Base-by-base conservation (phyloP, 2,888 invertebrate genomes). In the Microdon myrmicae region DNA sequence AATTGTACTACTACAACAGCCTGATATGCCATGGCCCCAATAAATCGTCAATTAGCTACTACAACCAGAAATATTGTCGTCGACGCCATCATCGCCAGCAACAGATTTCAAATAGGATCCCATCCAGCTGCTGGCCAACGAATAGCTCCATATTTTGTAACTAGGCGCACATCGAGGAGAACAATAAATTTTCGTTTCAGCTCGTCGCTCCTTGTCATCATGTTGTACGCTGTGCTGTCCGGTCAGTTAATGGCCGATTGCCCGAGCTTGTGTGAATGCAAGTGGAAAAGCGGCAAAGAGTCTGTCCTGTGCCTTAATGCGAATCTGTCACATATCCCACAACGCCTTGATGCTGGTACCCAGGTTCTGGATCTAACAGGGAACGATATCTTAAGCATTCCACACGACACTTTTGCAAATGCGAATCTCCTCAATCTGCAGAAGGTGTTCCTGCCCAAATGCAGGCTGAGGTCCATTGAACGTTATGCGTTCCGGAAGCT, bases 241-340 rank as follows among this genome's bases (percentile, higher is more conserved):
- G 70, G 71, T 60, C 69, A 69, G 34, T 66, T 72, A 17, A 72
- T 81, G 68, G 85, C 86, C 73, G 87, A 87, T 71, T 90, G 90
- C 76, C 90, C 90, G 43, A 83, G 84, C 66, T 83, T 87, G 71
- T 93, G 92, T 81, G 90, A 91, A 80, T 92, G 92, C 83, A 91
- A 91, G 81, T 93, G 92, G 92, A 90, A 90, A 78, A 88, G 87
- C 75, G 92, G 92, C 72, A 92, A 92, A 79, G 91, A 92, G 81
- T 89, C 90, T 38, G 92, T 90, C 51, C 82, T 89, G 71, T 93
- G 92, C 81, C 84, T 86, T 71, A 87, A 87, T 76, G 89, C 89
- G 59, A 89, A 89, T 75, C 84, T 92, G 71, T 85, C 87, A 70
- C 83, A 85, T 72, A 85, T 92, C 70, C 92, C 92, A 22, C 82